Evolutionary conservation across 2,888 invertebrate species (phyloP).

Genomic region (Amphipoea lucens): DNA sequence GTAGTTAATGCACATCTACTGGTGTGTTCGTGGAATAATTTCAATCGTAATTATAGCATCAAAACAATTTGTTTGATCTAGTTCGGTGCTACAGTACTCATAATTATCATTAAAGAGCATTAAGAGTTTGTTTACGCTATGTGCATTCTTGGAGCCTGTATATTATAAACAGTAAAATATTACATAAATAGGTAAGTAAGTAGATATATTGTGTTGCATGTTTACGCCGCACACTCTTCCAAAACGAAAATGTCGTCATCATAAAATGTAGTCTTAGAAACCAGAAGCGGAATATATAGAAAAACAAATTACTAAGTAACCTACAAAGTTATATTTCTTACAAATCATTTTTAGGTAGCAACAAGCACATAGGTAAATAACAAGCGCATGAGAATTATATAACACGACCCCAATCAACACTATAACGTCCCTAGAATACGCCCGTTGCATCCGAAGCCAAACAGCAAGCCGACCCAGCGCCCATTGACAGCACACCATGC

Average conservation of each 20-base stretch:
- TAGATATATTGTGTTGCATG: slow-evolving; percentile 31
- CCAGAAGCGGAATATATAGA: no score
- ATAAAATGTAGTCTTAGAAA: slow-evolving; percentile 71
- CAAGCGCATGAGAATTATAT: no score
- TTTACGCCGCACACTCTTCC: slow-evolving; percentile 37
- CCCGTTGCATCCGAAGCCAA: no score
- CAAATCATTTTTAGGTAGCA: no score
- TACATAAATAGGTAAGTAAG: slow-evolving; percentile 39
- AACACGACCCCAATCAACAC: no score
- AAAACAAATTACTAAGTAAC: no score
- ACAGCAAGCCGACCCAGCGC: no score
- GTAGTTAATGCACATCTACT: slow-evolving; percentile 55
- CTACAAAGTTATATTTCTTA: no score
- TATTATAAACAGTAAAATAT: slow-evolving; percentile 37
- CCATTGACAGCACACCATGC: no score
- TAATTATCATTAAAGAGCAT: slow-evolving; percentile 27
- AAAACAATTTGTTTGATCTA: slow-evolving; percentile 56
- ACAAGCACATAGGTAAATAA: no score
- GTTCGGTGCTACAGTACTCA: slow-evolving; percentile 37
- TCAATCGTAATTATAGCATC: slow-evolving; percentile 52
- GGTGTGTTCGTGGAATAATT: slow-evolving; percentile 52
- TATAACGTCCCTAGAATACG: no score
- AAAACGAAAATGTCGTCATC: slow-evolving; percentile 71
- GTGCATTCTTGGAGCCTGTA: slow-evolving; percentile 31
- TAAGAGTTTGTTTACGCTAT: slow-evolving; percentile 44